These are phyloP conservation scores for Coendou prehensilis DNA, from an alignment of 2,797 vertebrate genomes.

Conservation along the genomic window DNA sequence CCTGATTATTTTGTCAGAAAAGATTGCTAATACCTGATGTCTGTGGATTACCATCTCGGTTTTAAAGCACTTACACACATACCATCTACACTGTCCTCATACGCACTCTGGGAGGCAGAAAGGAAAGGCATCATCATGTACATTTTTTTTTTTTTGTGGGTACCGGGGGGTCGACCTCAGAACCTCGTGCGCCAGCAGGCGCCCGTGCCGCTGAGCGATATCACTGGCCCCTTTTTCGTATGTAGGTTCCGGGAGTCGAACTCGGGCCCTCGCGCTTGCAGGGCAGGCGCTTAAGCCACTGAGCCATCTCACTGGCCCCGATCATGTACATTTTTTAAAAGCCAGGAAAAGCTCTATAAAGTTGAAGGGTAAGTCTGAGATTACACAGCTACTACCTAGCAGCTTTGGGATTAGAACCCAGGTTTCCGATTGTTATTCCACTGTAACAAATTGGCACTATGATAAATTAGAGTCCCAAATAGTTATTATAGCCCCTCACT, in stretches of 20 bases:
- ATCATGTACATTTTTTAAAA: background rate
- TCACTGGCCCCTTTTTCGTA: too few relatives aligned
- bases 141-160: too few relatives aligned
- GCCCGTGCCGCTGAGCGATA: too few relatives aligned
- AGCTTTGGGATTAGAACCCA: background rate
- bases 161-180: too few relatives aligned
- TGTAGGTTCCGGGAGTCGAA: too few relatives aligned
- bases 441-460: background rate
- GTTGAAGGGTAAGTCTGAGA: background rate
- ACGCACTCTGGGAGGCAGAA: background rate
- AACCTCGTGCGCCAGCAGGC: too few relatives aligned
- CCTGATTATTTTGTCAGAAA: slow-evolving; percentile 6
- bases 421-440: background rate
- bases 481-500: background rate
- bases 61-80: background rate
- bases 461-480: background rate
- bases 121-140: background rate
- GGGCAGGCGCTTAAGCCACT: too few relatives aligned
- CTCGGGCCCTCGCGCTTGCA: too few relatives aligned
- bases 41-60: background rate
- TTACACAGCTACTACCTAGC: background rate
- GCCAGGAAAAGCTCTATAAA: background rate
- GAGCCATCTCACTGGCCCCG: too few relatives aligned
- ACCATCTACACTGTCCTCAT: background rate
- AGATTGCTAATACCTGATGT: background rate